These are phyloP conservation scores for Regulus satrapa DNA, from an alignment of 2,113 vertebrate genomes.

Conservation along the genomic window DNA sequence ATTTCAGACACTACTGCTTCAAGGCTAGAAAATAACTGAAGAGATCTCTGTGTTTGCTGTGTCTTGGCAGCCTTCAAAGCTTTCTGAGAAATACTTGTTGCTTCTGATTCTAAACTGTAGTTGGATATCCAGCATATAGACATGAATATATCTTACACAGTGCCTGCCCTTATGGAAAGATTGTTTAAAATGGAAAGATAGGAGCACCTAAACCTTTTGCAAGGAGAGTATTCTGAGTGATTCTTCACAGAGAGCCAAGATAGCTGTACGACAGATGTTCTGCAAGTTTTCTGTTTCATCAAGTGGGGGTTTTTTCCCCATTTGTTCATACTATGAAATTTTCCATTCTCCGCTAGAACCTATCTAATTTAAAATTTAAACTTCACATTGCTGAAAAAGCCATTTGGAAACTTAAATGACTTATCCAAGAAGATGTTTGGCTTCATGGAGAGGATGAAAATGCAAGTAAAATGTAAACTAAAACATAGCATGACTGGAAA, in stretches of 20 bases:
- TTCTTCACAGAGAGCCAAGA: neutral
- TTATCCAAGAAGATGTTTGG: neutral
- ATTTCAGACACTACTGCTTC: constrained; percentile 16
- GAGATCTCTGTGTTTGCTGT: neutral
- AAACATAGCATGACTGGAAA: neutral
- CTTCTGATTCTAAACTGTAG: neutral
- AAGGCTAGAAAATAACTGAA: neutral
- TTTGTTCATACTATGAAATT: neutral
- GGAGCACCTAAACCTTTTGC: neutral
- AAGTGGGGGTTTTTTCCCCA: neutral
- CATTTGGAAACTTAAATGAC: neutral
- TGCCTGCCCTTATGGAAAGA: neutral
- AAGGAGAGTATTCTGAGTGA: neutral
- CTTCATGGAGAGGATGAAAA: neutral
- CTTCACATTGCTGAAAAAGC: neutral
- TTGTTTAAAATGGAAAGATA: neutral
- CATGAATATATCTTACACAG: neutral
- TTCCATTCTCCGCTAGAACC: neutral
- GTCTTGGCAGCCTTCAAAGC: neutral
- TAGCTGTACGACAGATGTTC: neutral
- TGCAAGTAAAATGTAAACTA: neutral
- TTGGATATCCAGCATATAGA: neutral
- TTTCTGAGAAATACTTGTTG: constrained; percentile 19
- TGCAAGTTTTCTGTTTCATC: neutral
- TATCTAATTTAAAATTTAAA: neutral